Conservation (phyloP, 2,797 vertebrate genomes). For the Silurus lanzhouensis region DNA sequence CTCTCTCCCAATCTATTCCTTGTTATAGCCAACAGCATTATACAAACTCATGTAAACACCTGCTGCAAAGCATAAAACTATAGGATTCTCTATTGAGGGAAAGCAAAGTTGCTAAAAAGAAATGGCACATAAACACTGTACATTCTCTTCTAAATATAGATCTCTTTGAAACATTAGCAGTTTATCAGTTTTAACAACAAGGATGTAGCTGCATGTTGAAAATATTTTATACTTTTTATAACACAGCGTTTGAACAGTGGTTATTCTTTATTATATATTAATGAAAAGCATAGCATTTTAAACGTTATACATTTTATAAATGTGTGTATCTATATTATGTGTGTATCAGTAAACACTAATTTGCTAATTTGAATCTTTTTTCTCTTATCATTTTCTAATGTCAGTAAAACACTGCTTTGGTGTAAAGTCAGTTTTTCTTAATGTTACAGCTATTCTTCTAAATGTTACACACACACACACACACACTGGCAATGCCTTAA, state of each 20-base stretch:
- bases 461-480: background rate
- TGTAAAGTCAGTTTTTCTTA: background rate
- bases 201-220: background rate
- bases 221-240: background rate
- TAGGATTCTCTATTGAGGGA: background rate
- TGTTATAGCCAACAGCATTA: slow-evolving; percentile 16
- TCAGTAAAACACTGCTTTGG: too few species aligned
- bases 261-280: background rate
- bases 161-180: background rate
- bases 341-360: background rate
- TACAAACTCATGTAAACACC: background rate
- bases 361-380: too few species aligned
- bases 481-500: background rate
- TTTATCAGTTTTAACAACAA: background rate
- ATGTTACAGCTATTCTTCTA: background rate
- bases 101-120: background rate
- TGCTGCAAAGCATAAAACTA: background rate
- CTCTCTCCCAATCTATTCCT: slow-evolving; percentile 36
- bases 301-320: background rate
- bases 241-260: background rate
- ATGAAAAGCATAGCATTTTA: background rate
- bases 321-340: too few species aligned
- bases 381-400: too few species aligned
- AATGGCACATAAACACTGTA: background rate
- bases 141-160: background rate